These are phyloP conservation scores for Coregonus sp. DNA, from an alignment of 2,797 vertebrate genomes.

Conservation along the genomic window DNA sequence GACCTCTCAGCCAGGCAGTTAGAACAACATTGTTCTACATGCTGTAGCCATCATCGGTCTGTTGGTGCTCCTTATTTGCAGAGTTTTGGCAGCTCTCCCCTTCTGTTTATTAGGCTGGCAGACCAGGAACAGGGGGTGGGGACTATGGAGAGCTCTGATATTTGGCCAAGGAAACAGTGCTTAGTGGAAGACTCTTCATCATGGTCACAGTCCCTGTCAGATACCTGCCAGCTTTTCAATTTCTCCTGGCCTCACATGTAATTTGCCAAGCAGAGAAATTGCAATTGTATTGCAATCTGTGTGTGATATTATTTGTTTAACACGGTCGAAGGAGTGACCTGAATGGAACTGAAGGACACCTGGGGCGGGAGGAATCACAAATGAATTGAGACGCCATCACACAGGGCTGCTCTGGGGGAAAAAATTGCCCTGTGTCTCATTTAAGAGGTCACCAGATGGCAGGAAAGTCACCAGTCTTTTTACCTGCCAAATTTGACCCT, in stretches of 20 bases:
- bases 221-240: slow-evolving; percentile 75
- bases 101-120: slow-evolving; percentile 65
- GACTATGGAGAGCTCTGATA: slow-evolving; percentile 69
- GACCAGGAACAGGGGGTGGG: slow-evolving; percentile 52
- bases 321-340: slow-evolving; percentile 63
- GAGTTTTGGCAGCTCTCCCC: slow-evolving; percentile 54
- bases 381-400: slow-evolving; percentile 58
- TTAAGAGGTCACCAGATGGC: slow-evolving; percentile 73
- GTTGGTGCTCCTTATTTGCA: slow-evolving; percentile 56
- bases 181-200: slow-evolving; percentile 76
- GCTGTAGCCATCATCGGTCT: slow-evolving; percentile 36
- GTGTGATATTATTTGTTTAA: slow-evolving; percentile 72
- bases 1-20: slow-evolving; percentile 58
- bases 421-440: slow-evolving; percentile 58
- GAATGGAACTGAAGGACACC: slow-evolving; percentile 70
- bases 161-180: slow-evolving; percentile 72
- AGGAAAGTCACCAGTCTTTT: slow-evolving; percentile 68
- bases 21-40: slow-evolving; percentile 53
- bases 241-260: slow-evolving; percentile 65
- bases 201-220: slow-evolving; percentile 76
- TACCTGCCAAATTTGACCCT: slow-evolving; percentile 46
- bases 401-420: slow-evolving; percentile 59
- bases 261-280: slow-evolving; percentile 67
- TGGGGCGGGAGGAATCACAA: slow-evolving; percentile 54
- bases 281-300: slow-evolving; percentile 69